phyloP scores from a whole-genome alignment of 2,797 vertebrate species.

The Enteromius trimaculatus region DNA sequence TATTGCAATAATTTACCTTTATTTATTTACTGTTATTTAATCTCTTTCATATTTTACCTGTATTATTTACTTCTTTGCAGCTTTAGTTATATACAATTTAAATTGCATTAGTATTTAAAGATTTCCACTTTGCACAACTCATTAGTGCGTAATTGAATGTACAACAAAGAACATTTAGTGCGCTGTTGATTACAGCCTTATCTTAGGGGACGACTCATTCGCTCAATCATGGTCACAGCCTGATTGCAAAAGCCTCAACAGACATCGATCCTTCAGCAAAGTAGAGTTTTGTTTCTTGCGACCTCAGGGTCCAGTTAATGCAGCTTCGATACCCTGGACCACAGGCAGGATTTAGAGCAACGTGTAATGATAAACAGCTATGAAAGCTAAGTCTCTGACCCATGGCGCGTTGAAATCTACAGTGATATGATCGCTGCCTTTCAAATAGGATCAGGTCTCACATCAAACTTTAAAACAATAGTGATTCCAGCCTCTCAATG shows the following conservation, averaged over 20 bases:
- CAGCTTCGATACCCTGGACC: slow-evolving; percentile 76
- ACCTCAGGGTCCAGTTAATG: slow-evolving; percentile 77
- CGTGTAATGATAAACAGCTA: slow-evolving; percentile 75
- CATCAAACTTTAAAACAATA: slow-evolving; percentile 72
- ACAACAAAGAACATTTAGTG: slow-evolving; percentile 54
- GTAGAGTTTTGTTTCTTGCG: slow-evolving; percentile 81
- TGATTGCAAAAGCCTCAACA: slow-evolving; percentile 83
- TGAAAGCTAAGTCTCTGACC: slow-evolving; percentile 67
- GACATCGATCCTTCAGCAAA: slow-evolving; percentile 85
- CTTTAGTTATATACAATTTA: slow-evolving; percentile 79
- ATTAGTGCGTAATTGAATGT: slow-evolving; percentile 69
- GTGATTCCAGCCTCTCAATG: slow-evolving; percentile 59
- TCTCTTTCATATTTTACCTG: slow-evolving; percentile 1
- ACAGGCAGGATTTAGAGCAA: slow-evolving; percentile 61
- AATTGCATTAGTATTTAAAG: slow-evolving; percentile 86
- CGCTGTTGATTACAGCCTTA: slow-evolving; percentile 85
- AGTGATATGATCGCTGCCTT: slow-evolving; percentile 68
- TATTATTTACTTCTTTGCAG: slow-evolving; percentile 70
- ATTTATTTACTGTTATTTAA: background rate
- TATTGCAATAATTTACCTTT: background rate
- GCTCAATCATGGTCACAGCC: slow-evolving; percentile 75
- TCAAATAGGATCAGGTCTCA: slow-evolving; percentile 71
- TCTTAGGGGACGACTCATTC: slow-evolving; percentile 83
- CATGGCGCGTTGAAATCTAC: slow-evolving; percentile 61
- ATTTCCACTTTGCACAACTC: slow-evolving; percentile 79